Evolutionary conservation across 2,113 vertebrate genomes (phyloP).

Genomic region (Anoplopoma fimbria): DNA sequence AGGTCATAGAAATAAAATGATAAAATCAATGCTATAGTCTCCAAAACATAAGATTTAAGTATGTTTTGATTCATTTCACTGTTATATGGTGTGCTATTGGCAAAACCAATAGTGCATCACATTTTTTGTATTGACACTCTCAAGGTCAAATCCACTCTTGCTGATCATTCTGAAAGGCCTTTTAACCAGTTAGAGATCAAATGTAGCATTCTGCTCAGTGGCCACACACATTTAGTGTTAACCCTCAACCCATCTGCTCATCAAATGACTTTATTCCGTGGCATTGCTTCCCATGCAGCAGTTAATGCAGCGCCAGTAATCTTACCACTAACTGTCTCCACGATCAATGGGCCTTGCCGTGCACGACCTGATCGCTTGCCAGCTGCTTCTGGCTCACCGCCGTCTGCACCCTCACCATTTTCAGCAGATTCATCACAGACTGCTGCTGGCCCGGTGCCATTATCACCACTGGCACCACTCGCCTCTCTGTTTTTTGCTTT

Average conservation of each 20-base stretch:
- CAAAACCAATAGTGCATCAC: conserved; percentile 32
- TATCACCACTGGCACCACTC: conserved; percentile 50
- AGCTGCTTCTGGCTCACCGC: conserved; percentile 53
- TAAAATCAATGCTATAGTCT: conserved; percentile 18
- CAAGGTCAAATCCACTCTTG: conserved; percentile 43
- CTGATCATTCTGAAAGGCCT: conserved; percentile 33
- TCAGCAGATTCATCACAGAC: conserved; percentile 54
- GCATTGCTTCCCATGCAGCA: conserved; percentile 74
- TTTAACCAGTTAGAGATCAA: conserved; percentile 45
- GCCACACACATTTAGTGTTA: conserved; percentile 40
- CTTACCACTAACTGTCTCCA: conserved; percentile 81
- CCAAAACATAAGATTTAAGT: background rate
- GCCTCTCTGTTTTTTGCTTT: conserved; percentile 54
- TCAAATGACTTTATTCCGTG: conserved; percentile 64
- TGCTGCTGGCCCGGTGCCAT: conserved; percentile 56
- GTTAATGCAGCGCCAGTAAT: conserved; percentile 55
- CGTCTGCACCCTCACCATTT: conserved; percentile 58
- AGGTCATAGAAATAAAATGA: conserved; percentile 33
- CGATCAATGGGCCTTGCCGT: conserved; percentile 72
- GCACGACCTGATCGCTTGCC: conserved; percentile 60
- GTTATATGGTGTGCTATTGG: background rate
- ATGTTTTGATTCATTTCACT: background rate
- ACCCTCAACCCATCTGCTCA: conserved; percentile 52
- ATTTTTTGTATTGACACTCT: conserved; percentile 26
- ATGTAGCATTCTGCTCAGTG: conserved; percentile 29